phyloP scores from a whole-genome alignment of 2,888 invertebrate species.

The Agrochola lychnidis region DNA sequence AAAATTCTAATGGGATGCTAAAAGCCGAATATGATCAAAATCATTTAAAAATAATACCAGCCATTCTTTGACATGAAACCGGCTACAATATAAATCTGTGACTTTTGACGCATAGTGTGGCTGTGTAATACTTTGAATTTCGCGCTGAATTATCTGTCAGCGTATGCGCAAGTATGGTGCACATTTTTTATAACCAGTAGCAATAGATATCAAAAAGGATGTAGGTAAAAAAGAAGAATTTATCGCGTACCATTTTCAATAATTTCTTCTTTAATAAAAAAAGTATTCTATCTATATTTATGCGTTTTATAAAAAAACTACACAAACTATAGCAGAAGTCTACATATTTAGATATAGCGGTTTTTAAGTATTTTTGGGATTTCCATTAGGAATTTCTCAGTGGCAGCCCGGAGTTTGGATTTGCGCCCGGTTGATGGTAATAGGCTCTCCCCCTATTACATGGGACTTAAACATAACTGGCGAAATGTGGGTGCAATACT shows the following conservation, averaged over 20 bases:
- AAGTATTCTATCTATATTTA: background rate
- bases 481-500: too few species aligned
- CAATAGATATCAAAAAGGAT: background rate
- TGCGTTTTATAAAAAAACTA: background rate
- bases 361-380: too few species aligned
- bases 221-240: background rate
- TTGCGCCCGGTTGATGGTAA: too few species aligned
- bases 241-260: too few species aligned
- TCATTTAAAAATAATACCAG: background rate
- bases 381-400: too few species aligned
- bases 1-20: constrained; percentile 1
- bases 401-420: too few species aligned
- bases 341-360: background rate
- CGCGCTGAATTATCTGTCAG: background rate
- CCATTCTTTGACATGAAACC: background rate
- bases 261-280: too few species aligned
- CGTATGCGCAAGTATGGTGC: background rate
- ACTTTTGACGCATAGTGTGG: background rate
- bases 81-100: background rate
- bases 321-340: background rate
- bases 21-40: constrained; percentile 1
- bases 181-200: background rate
- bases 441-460: too few species aligned
- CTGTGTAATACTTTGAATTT: background rate
- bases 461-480: too few species aligned